Evolutionary conservation across 2,888 invertebrate genomes (phyloP).

Genomic region (Xanthia togata): DNA sequence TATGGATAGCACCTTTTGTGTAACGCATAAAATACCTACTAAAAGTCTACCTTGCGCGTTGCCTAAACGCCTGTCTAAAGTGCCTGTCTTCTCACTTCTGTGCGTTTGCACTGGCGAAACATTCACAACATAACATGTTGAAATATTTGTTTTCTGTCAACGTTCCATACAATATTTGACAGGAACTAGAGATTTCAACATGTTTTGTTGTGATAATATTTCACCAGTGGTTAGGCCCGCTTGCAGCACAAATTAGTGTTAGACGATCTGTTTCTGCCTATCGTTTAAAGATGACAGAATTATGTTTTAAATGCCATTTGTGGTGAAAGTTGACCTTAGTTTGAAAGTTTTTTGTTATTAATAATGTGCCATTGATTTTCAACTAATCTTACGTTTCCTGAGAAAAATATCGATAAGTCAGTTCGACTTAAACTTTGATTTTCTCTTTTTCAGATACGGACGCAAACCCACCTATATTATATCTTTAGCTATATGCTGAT

Average conservation of each 20-base stretch:
- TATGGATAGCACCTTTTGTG: not conserved
- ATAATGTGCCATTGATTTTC: not conserved
- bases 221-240: too few species aligned
- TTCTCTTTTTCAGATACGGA: constrained; percentile 77
- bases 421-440: not conserved
- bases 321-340: not conserved
- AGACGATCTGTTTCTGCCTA: too few species aligned
- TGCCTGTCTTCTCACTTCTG: too few species aligned
- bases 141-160: too few species aligned
- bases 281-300: not conserved
- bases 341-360: not conserved
- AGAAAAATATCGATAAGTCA: not conserved
- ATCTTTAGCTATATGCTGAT: constrained; percentile 74
- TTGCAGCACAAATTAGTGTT: too few species aligned
- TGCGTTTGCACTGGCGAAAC: too few species aligned
- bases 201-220: too few species aligned
- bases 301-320: not conserved
- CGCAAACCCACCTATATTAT: constrained; percentile 77
- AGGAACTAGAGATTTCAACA: too few species aligned
- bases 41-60: not conserved
- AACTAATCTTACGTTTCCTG: not conserved
- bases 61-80: not conserved
- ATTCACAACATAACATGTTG: too few species aligned
- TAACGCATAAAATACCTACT: too few species aligned
- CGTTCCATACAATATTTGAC: too few species aligned